Conservation (phyloP, 2,888 invertebrate genomes). For the Hyalella azteca region DNA sequence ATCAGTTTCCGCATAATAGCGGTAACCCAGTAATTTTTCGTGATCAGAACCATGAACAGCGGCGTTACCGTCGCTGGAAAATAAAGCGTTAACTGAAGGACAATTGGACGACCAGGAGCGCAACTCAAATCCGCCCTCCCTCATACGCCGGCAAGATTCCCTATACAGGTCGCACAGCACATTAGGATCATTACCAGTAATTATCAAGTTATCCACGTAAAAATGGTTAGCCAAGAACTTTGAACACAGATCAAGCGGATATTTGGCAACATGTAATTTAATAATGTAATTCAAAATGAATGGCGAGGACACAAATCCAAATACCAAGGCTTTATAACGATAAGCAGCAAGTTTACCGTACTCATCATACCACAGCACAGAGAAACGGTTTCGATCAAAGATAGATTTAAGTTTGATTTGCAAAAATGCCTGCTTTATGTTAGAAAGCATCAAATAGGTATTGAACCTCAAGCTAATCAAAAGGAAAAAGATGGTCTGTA, state of each 20-base stretch:
- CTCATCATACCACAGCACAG: not conserved
- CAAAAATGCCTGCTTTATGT: slow-evolving; percentile 1
- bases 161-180: not conserved
- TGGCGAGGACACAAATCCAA: not conserved
- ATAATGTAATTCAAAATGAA: not conserved
- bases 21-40: slow-evolving; percentile 8
- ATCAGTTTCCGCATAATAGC: not conserved
- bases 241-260: not conserved
- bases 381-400: not conserved
- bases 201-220: slow-evolving; percentile 22
- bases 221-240: not conserved
- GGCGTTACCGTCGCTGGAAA: not conserved
- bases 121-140: not conserved
- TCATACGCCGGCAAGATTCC: not conserved
- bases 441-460: not conserved
- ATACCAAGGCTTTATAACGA: not conserved
- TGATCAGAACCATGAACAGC: not conserved
- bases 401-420: not conserved
- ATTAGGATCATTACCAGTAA: not conserved
- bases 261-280: not conserved
- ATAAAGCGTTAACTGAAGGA: not conserved
- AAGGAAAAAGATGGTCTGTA: not conserved
- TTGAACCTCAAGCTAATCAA: not conserved
- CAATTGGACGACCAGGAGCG: not conserved
- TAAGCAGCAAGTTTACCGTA: not conserved